Base-by-base conservation (phyloP, 2,113 vertebrate species). In the Egretta garzetta region DNA sequence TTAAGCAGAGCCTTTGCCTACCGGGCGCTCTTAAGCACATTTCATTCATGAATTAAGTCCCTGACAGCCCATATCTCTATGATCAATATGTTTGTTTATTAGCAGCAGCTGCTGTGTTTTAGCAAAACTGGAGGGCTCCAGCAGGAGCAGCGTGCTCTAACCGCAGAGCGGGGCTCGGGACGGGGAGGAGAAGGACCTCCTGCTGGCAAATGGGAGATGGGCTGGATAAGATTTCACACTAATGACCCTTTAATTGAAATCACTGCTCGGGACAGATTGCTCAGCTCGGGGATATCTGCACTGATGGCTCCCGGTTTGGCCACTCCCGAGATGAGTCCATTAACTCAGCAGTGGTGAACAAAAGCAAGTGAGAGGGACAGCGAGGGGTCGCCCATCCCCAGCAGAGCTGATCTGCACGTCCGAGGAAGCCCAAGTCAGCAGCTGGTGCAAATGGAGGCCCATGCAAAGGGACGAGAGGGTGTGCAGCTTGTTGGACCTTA, bases 71-170 rank as follows among this genome's bases (percentile, higher is more conserved):
- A 98, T 98, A 98, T 98, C 97, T 98, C 95, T 95, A 95, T 98
- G 98, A 98, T 98, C 98, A 98, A 98, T 98, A 98, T 98, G 98
- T 98, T 98, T 98, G 98, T 98, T 98, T 98, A 98, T 98, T 96
- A 98, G 97, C 96, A 98, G 97, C 98, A 98, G 97, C 97, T 98
- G 98, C 97, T 97, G 95, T 97, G 97, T 97, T 98, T 98, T 96
- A 98, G 97, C 63, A 35, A 87, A 97, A 94, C 95, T 86, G 13
- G 97, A 95, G 96, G 97, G 92, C 93, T 97, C 95, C 95, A 80
- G 81, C 28, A 88, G 96, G 93, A 97, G 94, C 91, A 80, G 94
- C 0, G 2, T 8, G 30, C 79, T 90, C 75, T 96, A 97, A 98
- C 98, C 98, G 20, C 98, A 98, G 92, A 94, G 83, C 96, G 74